Base-by-base conservation (phyloP, 1,140 invertebrate species). In the Pogonognathellus flavescens region DNA sequence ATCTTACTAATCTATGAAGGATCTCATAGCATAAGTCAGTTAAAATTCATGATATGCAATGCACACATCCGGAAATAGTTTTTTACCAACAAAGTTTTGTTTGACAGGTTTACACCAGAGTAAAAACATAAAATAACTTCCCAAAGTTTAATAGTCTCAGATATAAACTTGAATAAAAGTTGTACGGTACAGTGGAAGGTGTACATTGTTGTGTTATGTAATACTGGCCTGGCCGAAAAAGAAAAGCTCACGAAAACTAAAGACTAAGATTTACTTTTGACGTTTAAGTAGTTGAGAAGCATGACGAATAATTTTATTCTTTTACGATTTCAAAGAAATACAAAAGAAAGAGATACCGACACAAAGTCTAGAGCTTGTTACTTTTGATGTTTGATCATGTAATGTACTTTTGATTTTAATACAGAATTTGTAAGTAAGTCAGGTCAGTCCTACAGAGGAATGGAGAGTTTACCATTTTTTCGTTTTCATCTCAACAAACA, bases 271-370 rank as follows among this genome's bases (percentile, higher is more conserved):
- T 76, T 76, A 76, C 70, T 41, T 14, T 76, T 49, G 14, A 31
- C 31, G 49, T 76, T 76, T 76, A 76, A 31, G 25, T 6, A 49
- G 70, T 50, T 76, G 70, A 76, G 70, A 49, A 76, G 70, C 70
- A 76, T 76, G 70, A 76, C 70, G 70, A 76, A 76, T 76, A 76
- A 41, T 76, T 76, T 76, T 76, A 76, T 76, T 76, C 25, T 76
- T 76, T 76, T 76, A 76, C 70, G 70, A 76, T 76, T 76, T 76
- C 41, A 13, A 49, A 7, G 41, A 76, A 16, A 14, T 41, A 41
- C 41, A 76, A 11, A n/a, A 49, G 25, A 50, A 50, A 76, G 49
- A n/a, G 25, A 50, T 50, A 76, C 70, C 70, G 70, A 76, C 70
- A 49, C 13, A 14, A 18, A 50, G 31, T 18, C n/a, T 70, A 22